phyloP scores from a whole-genome alignment of 1,140 invertebrate species.

The Sogatella furcifera region DNA sequence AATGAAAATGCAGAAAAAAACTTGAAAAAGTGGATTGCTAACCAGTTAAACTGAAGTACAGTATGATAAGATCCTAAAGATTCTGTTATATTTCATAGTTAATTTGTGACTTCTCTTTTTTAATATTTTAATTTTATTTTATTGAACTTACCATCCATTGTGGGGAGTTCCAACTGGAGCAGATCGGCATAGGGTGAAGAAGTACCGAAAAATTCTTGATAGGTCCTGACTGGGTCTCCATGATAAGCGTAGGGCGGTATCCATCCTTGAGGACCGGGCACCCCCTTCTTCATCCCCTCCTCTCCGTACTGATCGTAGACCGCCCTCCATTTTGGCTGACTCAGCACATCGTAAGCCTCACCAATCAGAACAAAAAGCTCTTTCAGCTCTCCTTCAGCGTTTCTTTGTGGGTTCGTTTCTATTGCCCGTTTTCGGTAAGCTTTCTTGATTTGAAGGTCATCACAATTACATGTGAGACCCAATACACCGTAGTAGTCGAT shows the following conservation, averaged over 20 bases:
- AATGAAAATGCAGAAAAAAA: too few relatives aligned
- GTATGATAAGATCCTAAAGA: constrained; percentile 30
- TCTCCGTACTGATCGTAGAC: constrained; percentile 86
- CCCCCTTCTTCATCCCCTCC: constrained; percentile 68
- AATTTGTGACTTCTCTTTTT: too few relatives aligned
- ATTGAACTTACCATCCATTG: too few relatives aligned
- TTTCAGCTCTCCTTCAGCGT: constrained; percentile 17
- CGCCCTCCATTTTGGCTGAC: constrained; percentile 53
- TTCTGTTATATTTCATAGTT: too few relatives aligned
- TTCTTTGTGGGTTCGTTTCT: constrained; percentile 47
- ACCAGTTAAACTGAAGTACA: too few relatives aligned
- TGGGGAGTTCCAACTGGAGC: constrained; percentile 32
- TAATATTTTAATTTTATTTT: too few relatives aligned
- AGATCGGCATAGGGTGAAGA: constrained; percentile 70
- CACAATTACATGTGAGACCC: neutral
- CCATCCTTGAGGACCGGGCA: constrained; percentile 48
- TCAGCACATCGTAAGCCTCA: constrained; percentile 75
- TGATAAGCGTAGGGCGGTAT: constrained; percentile 69
- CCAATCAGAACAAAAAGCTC: constrained; percentile 36
- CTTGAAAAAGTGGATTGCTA: too few relatives aligned
- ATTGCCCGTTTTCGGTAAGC: constrained; percentile 49
- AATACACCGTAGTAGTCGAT: neutral
- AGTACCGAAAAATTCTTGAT: constrained; percentile 62
- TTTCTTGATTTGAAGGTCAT: neutral
- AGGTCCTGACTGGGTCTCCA: constrained; percentile 74